Evolutionary conservation across 2,113 vertebrate species (phyloP), one percentile per base, ranked within the genome.

Genomic region (Nyctibius bracteatus): DNA sequence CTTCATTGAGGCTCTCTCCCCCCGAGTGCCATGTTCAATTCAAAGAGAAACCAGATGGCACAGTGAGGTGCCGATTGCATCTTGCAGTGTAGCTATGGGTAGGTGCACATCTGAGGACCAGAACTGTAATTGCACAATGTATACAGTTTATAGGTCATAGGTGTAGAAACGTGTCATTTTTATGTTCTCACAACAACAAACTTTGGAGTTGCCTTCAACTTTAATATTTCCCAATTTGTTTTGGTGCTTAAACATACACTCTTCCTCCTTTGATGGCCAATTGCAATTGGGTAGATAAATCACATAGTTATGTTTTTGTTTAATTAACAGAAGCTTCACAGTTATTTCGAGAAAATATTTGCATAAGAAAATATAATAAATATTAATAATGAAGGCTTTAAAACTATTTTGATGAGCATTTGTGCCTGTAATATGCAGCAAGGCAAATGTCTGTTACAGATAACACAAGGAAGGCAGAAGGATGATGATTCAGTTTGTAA

Each of bases 31-130:
- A 0, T 22, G 28, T 28, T 63, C 21, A 22, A 33, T 21, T 28
- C 25, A 47, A 43, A 20, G 28, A 30, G 31, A 80, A 79, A 58
- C 3, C 39, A 31, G n/a, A 8, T 0, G 6, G 62, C 31, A 22
- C 33, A 71, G 28, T 1, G 5, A 88, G 33, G 35, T 35, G 20
- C 17, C 5, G 0, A 21, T 10, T 5, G 0, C 25, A 30, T 15
- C 58, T 12, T 8, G 25, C 3, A 0, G 6, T 3, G 8, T 24
- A 30, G 14, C 15, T 33, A 54, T 2, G 4, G 24, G 5, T 15
- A 20, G 33, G 10, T 30, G 39, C 11, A 23, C 14, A 12, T 8
- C 24, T 70, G 63, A 90, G 49, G 33, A 43, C 35, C 27, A 70
- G 33, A 49, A 9, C 19, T 37, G 3, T 5, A 46, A 55, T 4